Base-by-base conservation (phyloP, 2,113 vertebrate species). In the Boulengerochromis microlepis region DNA sequence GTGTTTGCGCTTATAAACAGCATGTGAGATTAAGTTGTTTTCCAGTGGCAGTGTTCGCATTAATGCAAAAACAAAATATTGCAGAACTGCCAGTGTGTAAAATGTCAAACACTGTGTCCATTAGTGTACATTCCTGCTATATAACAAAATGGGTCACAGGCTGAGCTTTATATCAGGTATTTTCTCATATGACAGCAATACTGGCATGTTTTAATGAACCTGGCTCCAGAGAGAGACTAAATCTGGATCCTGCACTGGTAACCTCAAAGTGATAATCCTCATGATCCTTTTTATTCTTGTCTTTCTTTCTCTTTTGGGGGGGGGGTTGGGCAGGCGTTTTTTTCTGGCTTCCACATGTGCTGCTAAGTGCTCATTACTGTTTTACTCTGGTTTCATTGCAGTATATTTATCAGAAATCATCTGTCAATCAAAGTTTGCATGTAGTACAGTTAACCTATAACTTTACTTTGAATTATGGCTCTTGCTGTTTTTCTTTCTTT, bases 151-250 rank as follows among this genome's bases (percentile, higher is more conserved):
- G 85, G 91, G 90, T 92, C 89, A 90, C 86, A 74, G 82, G 64
- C 87, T 91, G 47, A 26, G 84, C 82, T 86, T 89, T 78, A 82
- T 84, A 84, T 81, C 85, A 94, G 87, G 90, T 90, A 54, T 92
- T 84, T 87, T 81, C 90, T 91, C 91, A 76, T 54, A 71, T 81
- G 93, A 91, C 90, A 88, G 91, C 86, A 86, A 64, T n/a, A 31
- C 91, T 86, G 91, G 66, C 85, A 80, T 76, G 84, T 93, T 93
- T 92, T 95, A 95, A 95, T 92, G 94, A 95, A 90, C 93, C 26
- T 57, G 33, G 89, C 84, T 92, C 92, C 89, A 71, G 82, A 81
- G 94, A 94, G 94, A 90, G n/a, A 88, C 90, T 93, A 92, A 92
- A 94, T 94, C 85, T 90, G 89, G 89, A 93, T 76, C 78, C 81